Evolutionary conservation across 2,888 invertebrate species (phyloP), one percentile per base, ranked within the genome.

Genomic region (Drosophila quinaria): DNA sequence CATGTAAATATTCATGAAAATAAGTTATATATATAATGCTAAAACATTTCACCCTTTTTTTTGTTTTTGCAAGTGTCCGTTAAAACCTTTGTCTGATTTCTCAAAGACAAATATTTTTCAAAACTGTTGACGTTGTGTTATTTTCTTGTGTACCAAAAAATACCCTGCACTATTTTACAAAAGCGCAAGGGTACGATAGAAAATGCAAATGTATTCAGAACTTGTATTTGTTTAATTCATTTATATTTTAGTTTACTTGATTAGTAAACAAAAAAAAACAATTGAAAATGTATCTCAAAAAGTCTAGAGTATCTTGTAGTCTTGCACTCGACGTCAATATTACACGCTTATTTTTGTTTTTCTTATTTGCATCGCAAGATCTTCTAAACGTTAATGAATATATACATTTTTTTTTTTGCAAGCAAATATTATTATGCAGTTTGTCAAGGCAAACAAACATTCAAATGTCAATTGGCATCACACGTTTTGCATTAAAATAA

Each of bases 341-440:
- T 19, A 19, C 35, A 25, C 44, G 11, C 55, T 15, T 15, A n/a
- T 56, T 44, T 31, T 19, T 55, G 42, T 31, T 35, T 10, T 42
- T n/a, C 17, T 2, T 29, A 41, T 37, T 25, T 52, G 44, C 41
- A 54, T 37, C 19, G 8, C 8, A 13, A 25, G 51, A 50, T 65
- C 33, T 37, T 39, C 33, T n/a, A 4, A 55, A 44, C 47, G 55
- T 35, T 44, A 66, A 63, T 46, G 9, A 47, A 60, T 35, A 22
- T 49, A 63, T 46, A 8, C 44, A 56, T 35, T 17, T 49, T 9
- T 35, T 22, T 42, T 42, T 55, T 68, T 51, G 35, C 8, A 61
- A 59, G 54, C 55, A 79, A 82, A 81, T 81, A 72, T 63, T 72
- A 52, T 75, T 72, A 15, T 66, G 59, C 49, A 39, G 62, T 37